Base-by-base conservation (phyloP, 2,888 invertebrate genomes). In the Magallana nippona region DNA sequence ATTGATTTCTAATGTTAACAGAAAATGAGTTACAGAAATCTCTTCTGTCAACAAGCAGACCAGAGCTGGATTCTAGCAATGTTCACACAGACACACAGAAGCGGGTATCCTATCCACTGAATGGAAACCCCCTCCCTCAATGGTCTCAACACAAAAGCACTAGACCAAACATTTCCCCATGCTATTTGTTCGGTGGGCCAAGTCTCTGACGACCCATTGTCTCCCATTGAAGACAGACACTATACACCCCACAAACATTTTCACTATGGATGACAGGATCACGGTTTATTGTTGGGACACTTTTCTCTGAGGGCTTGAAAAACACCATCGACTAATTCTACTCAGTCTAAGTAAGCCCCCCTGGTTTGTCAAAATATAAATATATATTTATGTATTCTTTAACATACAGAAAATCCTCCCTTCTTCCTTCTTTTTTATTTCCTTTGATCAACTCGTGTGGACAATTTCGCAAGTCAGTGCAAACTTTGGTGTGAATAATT, bases 1-100 rank as follows among this genome's bases (percentile, higher is more conserved):
- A 79, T 79, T 56, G 79, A 79, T 79, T 79, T 79, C 57, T 79
- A 19, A 55, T 79, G 79, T 79, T 58, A 79, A 79, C 56, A 79
- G 17, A 56, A 27, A 56, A 79, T 15, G 57, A 79, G 57, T 79
- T 57, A 79, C 57, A 79, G 22, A 79, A 79, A 79, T 57, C 57
- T 79, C 71, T 71, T 71, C 19, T 71, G 71, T 71, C 71, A 71
- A 71, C 32, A 22, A 22, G 1, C 71, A 13, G 71, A 22, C 71
- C 5, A 17, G 19, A 71, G 32, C 71, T 15, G 13, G 71, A 32
- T 22, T 19, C 22, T 15, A 71, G 27, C 32, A 15, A 27, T 32
- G 22, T 19, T 3, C 22, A 10, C 22, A 27, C 19, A 11, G 32
- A 27, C 22, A 10, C 22, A 27, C 19, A 11, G 32, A 27, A 71